Evolutionary conservation across 2,113 vertebrate genomes (phyloP), one percentile per base, ranked within the genome.

Genomic region (Myotis brandtii): DNA sequence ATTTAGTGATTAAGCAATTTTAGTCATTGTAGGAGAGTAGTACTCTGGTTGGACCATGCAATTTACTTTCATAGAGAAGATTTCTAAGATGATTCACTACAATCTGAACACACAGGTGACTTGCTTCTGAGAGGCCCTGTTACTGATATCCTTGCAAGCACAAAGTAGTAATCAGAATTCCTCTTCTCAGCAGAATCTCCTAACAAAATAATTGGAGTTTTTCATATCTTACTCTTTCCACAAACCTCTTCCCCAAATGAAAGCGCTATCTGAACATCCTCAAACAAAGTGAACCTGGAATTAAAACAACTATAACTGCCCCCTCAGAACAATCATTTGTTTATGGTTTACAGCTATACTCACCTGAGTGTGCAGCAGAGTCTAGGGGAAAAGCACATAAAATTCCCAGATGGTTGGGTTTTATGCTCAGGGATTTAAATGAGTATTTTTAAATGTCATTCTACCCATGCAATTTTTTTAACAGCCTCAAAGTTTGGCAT

Each of bases 381-480:
- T 89, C 96, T 80, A 95, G 96, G 95, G 98, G 95, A 76, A 94
- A 98, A 96, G 77, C 93, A 95, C 91, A 96, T 96, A 89, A 96
- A 86, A 96, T 96, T 98, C 93, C 95, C 96, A 98, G 92, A 98
- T 98, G 97, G 97, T 81, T 98, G 95, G 97, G 97, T 97, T 96
- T 98, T 97, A 97, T 97, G 97, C 95, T 93, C 89, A 97, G 96
- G 87, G 96, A 97, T 97, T 97, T 96, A 97, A 98, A 98, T 97
- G 93, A 97, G 75, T 93, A 92, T 97, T 98, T 94, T 96, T 94
- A 98, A 98, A 98, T 98, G 96, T 98, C 96, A 96, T 85, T 97
- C 40, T 98, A 95, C 96, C 97, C 93, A 86, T 95, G 62, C 64
- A 72, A 82, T 97, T 86, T 89, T 90, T 98, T 97, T 93, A n/a